Conservation (phyloP, 2,888 invertebrate genomes). For the Trichogramma dendrolimi region DNA sequence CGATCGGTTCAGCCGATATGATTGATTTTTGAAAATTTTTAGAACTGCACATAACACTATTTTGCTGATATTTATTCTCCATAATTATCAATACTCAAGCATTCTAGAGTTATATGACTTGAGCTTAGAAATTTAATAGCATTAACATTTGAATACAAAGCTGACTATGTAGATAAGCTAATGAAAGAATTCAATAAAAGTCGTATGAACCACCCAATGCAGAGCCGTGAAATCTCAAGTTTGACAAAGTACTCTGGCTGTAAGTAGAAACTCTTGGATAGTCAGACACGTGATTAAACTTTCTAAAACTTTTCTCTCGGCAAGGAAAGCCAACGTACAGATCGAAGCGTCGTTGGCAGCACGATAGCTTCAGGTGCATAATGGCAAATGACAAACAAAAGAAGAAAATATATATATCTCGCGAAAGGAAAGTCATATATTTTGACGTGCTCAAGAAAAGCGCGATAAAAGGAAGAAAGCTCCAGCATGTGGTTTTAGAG, state of each 20-base stretch:
- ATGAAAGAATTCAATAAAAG: constrained; percentile 17
- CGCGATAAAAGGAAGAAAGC: too few relatives aligned
- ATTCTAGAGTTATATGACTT: too few relatives aligned
- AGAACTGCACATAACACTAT: too few relatives aligned
- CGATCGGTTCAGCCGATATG: too few relatives aligned
- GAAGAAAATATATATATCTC: not conserved
- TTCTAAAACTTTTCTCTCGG: constrained; percentile 5
- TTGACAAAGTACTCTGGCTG: not conserved
- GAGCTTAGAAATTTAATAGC: too few relatives aligned
- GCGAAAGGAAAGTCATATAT: not conserved
- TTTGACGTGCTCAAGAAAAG: too few relatives aligned
- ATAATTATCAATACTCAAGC: too few relatives aligned
- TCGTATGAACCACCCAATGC: not conserved
- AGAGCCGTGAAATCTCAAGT: not conserved
- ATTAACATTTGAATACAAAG: not conserved
- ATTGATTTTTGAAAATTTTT: too few relatives aligned
- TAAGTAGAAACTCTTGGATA: constrained; percentile 4
- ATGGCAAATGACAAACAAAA: constrained; percentile 11
- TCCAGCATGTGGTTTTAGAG: too few relatives aligned
- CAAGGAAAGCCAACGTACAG: too few relatives aligned
- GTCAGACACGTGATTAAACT: constrained; percentile 24
- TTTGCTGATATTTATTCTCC: too few relatives aligned
- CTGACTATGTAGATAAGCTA: not conserved
- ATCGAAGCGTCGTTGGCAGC: too few relatives aligned
- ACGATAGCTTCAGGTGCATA: constrained; percentile 1